Base-by-base conservation (phyloP, 2,888 invertebrate species). In the Apocheima hispidaria region DNA sequence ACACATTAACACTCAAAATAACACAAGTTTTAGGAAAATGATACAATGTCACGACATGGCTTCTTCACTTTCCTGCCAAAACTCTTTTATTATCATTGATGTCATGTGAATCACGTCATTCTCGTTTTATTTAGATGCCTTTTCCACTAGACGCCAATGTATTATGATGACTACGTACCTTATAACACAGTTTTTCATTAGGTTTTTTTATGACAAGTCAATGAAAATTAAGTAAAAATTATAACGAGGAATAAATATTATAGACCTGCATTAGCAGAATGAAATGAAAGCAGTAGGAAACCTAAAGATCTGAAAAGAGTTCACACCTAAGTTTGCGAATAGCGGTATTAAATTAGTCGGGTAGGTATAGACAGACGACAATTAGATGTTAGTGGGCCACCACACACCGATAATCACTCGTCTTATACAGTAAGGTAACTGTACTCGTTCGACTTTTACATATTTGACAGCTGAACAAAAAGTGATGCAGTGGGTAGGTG, bases 371-470 rank as follows among this genome's bases (percentile, higher is more conserved):
- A 68, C 68, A 72, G 68, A 68, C 83, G 79, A 87, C 87, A 87
- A 87, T 86, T 81, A 81, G 81, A 74, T 88, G 89, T 87, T 83
- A 91, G 90, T 90, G 78, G 89, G 89, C 76, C 89, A 83, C 64
- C 64, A 60, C 72, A 70, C 68, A 77, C 20, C 30, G 78, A 78
- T 76, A 75, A 83, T 82, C 76, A 78, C 79, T 86, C 83, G 79
- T 84, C 77, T 81, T 70, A 71, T 60, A 78, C 73, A 80, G 75
- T 73, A 71, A 72, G 68, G 57, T 88, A 88, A 88, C 88, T 85
- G 88, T 88, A 83, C 74, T 63, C 74, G 78, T 73, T 69, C 68
- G 68, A 75, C 76, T 78, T 77, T 75, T 66, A 71, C 70, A 66
- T 65, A 69, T 75, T 72, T 74, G 77, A 77, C 76, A 74, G 69